These are phyloP conservation scores for Rallus crepitans DNA, from an alignment of 2,797 vertebrate genomes.

Conservation along the genomic window DNA sequence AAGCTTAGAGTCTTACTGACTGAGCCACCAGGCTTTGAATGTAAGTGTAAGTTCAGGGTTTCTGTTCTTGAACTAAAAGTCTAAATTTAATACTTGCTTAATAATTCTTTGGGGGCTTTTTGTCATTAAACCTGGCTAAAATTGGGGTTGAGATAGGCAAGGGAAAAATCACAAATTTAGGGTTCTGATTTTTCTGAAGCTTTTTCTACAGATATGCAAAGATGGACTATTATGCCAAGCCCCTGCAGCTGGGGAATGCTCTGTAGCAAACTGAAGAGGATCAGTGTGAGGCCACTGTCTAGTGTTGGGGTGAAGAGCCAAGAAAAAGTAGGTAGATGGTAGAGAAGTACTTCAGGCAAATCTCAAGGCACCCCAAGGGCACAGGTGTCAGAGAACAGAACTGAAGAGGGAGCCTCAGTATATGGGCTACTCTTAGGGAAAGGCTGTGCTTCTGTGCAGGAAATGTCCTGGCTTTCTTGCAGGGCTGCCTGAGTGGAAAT, in stretches of 20 bases:
- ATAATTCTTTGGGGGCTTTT: neutral
- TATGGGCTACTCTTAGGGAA: accelerated
- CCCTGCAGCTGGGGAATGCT: neutral
- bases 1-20: neutral
- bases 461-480: neutral
- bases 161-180: neutral
- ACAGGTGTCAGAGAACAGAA: neutral
- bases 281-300: neutral
- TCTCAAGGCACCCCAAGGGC: neutral
- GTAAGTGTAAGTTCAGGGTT: neutral
- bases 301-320: neutral
- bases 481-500: neutral
- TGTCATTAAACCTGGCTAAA: neutral
- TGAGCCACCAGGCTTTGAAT: neutral
- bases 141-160: neutral
- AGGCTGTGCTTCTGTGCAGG: neutral
- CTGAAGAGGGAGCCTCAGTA: neutral
- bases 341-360: neutral
- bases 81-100: neutral
- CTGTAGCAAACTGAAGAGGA: neutral
- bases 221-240: neutral
- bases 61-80: neutral
- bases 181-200: neutral
- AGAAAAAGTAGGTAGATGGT: neutral
- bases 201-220: neutral